Evolutionary conservation across 2,888 invertebrate genomes (phyloP).

Genomic region (Metopia argyrocephala): DNA sequence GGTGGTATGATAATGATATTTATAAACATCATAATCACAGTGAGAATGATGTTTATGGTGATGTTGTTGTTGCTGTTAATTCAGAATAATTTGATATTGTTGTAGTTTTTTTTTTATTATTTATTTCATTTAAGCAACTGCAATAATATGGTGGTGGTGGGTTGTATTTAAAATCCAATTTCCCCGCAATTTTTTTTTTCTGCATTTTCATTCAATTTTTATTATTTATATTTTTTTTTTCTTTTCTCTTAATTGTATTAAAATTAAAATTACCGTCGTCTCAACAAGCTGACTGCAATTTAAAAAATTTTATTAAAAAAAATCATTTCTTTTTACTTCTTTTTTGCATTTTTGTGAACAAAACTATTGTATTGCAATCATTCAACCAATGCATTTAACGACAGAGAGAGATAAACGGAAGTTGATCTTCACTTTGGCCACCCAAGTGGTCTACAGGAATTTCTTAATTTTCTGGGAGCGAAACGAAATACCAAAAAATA

Average conservation of each 20-base stretch:
- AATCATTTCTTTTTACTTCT: neutral
- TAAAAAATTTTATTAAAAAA: neutral
- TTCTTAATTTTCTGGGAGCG: neutral
- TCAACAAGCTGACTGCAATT: slow-evolving; percentile 39
- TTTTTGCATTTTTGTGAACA: neutral
- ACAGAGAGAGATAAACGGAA: slow-evolving; percentile 36
- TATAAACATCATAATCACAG: neutral
- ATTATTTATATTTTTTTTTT: neutral
- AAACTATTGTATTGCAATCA: neutral
- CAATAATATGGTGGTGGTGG: slow-evolving; percentile 7
- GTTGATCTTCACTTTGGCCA: slow-evolving; percentile 53
- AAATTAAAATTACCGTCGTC: slow-evolving; percentile 47
- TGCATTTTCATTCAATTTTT: slow-evolving; percentile 4
- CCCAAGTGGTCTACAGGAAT: slow-evolving; percentile 37
- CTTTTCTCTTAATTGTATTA: slow-evolving; percentile 43
- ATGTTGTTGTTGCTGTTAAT: neutral
- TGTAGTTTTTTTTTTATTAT: slow-evolving; percentile 4
- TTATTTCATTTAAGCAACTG: neutral
- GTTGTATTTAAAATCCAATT: slow-evolving; percentile 44
- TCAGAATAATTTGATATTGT: slow-evolving; percentile 45
- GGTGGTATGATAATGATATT: slow-evolving; percentile 12
- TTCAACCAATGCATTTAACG: neutral
- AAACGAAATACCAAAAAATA: neutral
- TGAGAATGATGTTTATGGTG: slow-evolving; percentile 8
- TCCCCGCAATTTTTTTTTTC: no score